Conservation (phyloP, 2,113 vertebrate genomes). For the Crotalus viridis region DNA sequence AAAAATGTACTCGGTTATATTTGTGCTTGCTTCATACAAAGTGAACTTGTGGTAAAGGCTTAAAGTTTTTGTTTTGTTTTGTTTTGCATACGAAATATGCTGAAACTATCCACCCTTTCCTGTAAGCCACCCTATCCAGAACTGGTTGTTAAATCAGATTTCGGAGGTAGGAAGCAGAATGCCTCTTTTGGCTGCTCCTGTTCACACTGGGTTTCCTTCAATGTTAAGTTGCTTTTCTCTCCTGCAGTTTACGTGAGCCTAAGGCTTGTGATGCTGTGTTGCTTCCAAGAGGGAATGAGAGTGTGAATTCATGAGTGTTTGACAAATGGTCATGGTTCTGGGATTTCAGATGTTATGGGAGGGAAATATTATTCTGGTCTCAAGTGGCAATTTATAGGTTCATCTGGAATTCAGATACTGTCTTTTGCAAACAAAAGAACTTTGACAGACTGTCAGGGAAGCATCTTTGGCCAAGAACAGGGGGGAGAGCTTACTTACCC, state of each 20-base stretch:
- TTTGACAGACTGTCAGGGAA: constrained; percentile 18
- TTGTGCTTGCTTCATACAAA: background rate
- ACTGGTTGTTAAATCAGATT: background rate
- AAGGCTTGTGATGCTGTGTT: background rate
- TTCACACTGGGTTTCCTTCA: constrained; percentile 1
- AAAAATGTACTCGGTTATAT: background rate
- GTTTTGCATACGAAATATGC: background rate
- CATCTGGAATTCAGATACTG: constrained; percentile 18
- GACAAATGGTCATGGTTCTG: background rate
- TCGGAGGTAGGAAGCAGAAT: background rate
- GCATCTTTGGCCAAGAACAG: background rate
- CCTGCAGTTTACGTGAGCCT: background rate
- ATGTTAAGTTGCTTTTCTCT: background rate
- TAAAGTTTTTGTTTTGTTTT: background rate
- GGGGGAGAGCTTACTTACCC: background rate
- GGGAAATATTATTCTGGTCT: constrained; percentile 12
- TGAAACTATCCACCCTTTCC: background rate
- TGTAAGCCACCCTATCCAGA: background rate
- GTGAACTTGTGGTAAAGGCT: background rate
- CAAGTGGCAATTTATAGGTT: constrained; percentile 9
- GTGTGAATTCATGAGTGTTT: constrained; percentile 20
- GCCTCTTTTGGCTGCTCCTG: background rate
- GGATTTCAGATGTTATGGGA: constrained; percentile 10
- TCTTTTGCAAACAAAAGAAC: constrained; percentile 23
- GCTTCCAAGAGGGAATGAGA: background rate